Base-by-base conservation (phyloP, 2,113 vertebrate genomes). In the Cephalophus harveyi region DNA sequence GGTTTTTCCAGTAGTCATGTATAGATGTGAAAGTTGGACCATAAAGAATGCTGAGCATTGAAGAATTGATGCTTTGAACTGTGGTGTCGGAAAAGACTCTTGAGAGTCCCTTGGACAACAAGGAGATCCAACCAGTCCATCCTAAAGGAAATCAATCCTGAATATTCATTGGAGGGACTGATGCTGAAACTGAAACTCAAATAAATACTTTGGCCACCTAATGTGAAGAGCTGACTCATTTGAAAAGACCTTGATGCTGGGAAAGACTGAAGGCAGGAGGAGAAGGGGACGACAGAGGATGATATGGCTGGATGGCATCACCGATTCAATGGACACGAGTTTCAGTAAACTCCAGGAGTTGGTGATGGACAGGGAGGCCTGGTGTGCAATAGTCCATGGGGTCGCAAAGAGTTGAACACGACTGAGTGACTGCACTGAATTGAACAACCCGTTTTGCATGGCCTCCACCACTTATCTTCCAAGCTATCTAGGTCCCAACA, bases 371-470 rank as follows among this genome's bases (percentile, higher is more conserved):
- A 36, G 67, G 67, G 67, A 71, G 64, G 64, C n/a, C 64, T 71
- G 64, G 9, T 1, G 0, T 36, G 19, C 64, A 36, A 1, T 4
- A 23, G 9, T 71, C n/a, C 64, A 36, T 1, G n/a, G 64, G n/a
- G 19, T 71, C 0, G 0, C n/a, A 36, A 71, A 36, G n/a, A 71
- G 64, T 3, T 2, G 19, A 10, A 36, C 67, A 36, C 0, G n/a
- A 36, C n/a, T 71, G 64, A 71, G n/a, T 21, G 5, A 23, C n/a
- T 36, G 4, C 19, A 71, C 9, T 71, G 9, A 67, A 67, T 33
- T 10, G 8, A 67, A 12, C 64, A 36, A 52, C 11, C 25, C 19
- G 2, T 74, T 43, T 30, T 1, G 13, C 15, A 3, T 1, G 28
- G 48, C 23, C 62, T 84, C 55, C 57, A 15, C 16, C 23, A 67